Evolutionary conservation across 2,113 vertebrate species (phyloP), one percentile per base, ranked within the genome.

Genomic region (Rhinopomastus cyanomelas): DNA sequence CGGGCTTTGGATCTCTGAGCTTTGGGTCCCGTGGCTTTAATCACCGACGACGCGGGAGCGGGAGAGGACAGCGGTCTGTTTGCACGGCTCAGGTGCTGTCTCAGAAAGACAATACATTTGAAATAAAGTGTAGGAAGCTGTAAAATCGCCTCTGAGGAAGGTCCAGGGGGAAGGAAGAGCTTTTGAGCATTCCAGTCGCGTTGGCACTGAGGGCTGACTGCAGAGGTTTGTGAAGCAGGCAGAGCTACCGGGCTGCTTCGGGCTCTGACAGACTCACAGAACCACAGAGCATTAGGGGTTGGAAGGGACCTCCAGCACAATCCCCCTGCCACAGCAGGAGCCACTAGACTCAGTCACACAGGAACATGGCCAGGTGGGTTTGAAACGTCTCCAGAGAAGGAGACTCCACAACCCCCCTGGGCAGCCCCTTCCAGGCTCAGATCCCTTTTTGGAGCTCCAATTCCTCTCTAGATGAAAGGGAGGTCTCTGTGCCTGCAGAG

Each of bases 21-120:
- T 72, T 74, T 87, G 79, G 90, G 85, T 92, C 53, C 66, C 81
- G 4, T 23, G 16, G 3, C 79, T 95, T 92, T 93, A 90, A 92
- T 92, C 88, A 79, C 66, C 34, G 68, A 55, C 51, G 25, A 62
- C 61, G 53, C 1, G 13, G 39, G 51, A 76, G 44, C 1, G 1
- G 57, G 32, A 84, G 53, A 16, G n/a, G n/a, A 20, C 13, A 1
- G 77, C 64, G 77, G 78, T 84, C 74, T 67, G 32, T 68, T 87
- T 95, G 84, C 22, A 36, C 88, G 77, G 88, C 59, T 87, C 87
- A 91, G 0, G 0, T 46, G 12, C 39, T 48, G 36, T 42, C 71
- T 84, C 64, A 16, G 60, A 25, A 17, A 32, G 30, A 9, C n/a
- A n/a, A n/a, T n/a, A n/a, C n/a, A 65, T 15, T 51, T n/a, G 39